Evolutionary conservation across 2,113 vertebrate species (phyloP).

Genomic region (Willisornis vidua): DNA sequence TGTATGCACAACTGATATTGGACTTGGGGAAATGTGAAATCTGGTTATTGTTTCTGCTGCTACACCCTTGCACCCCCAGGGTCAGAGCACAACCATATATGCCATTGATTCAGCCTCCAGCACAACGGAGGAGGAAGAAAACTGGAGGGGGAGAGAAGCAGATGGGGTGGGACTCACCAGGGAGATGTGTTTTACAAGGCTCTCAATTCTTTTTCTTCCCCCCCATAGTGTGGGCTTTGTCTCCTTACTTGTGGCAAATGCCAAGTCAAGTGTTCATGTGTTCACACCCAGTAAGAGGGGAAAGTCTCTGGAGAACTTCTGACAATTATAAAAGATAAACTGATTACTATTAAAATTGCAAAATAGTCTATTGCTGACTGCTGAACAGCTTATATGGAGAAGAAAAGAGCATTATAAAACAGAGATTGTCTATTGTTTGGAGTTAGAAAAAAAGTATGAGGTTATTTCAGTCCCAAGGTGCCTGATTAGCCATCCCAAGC

Average conservation of each 20-base stretch:
- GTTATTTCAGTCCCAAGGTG: neutral
- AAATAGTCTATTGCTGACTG: neutral
- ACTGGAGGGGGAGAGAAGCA: neutral
- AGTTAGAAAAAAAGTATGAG: neutral
- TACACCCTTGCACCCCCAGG: neutral
- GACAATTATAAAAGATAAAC: constrained; percentile 2
- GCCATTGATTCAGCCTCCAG: neutral
- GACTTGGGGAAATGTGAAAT: neutral
- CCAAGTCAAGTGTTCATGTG: neutral
- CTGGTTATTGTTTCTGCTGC: constrained; percentile 12
- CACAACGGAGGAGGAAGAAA: neutral
- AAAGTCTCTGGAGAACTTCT: neutral
- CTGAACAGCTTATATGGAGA: constrained; percentile 34
- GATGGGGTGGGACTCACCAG: neutral
- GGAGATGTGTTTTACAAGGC: neutral
- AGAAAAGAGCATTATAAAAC: neutral
- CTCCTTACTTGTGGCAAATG: neutral
- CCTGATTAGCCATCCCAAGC: neutral
- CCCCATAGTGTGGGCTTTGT: neutral
- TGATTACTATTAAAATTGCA: neutral
- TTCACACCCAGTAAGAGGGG: neutral
- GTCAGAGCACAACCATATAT: constrained; percentile 30
- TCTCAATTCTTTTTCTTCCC: neutral
- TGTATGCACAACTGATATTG: constrained; percentile 17
- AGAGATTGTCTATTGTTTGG: neutral